Evolutionary conservation across 2,113 vertebrate species (phyloP), one percentile per base, ranked within the genome.

Genomic region (Myiagra hebetior): DNA sequence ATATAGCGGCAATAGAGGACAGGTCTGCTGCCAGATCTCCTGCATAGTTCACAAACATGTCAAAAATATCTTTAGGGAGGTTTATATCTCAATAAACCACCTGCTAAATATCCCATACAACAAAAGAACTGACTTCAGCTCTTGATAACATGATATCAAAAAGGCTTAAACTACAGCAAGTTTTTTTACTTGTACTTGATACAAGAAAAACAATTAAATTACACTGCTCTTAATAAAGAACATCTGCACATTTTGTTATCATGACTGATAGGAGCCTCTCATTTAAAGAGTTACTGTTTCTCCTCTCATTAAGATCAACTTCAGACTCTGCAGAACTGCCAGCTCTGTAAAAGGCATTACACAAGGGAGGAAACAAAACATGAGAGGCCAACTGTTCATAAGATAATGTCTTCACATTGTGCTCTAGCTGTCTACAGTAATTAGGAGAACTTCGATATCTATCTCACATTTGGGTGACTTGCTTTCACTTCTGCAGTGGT

Each of bases 241-340:
- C 77, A 95, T 87, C 85, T 97, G 96, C 55, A 73, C 72, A 56
- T 87, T 91, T 84, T 67, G 30, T 46, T 92, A 33, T 80, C 67
- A 20, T 60, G 67, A 95, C 70, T 87, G 86, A 93, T 73, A 85
- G 1, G 6, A 92, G 63, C 50, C 88, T 59, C 68, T 83, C 67
- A 47, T 57, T 77, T 75, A 15, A 68, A 92, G 39, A 49, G 24
- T 82, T 92, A 91, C 69, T 85, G 76, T 63, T 74, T 87, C 79
- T 92, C 42, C 49, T 62, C 73, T 84, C 92, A 89, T 96, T 95
- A 95, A 90, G 91, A 96, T 91, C 86, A 93, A 92, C 79, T 73
- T 93, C 39, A 92, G 41, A 49, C 39, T 57, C 77, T 52, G 64
- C 46, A 86, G 69, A 95, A 72, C 74, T 93, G 85, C 90, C 67